Percentiles rank a stretch among this genome's conserved stretches.
Conservation (phyloP, 2,797 vertebrate species). For the Macropus fuliginosus region DNA sequence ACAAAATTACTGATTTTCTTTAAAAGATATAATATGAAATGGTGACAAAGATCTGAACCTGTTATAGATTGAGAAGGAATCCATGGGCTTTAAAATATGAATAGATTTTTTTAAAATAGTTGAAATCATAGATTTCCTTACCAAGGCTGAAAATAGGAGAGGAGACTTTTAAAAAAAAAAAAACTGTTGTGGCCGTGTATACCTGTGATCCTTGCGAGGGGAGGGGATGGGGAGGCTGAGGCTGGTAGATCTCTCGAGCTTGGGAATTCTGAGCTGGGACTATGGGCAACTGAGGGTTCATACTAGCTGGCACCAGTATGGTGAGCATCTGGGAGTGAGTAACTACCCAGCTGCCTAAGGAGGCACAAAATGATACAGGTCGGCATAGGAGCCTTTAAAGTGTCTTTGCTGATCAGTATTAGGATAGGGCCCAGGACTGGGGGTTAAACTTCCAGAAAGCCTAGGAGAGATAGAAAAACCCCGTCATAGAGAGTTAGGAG, state of each 20-base stretch:
- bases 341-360: not conserved
- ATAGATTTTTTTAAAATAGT: not conserved
- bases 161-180: not conserved
- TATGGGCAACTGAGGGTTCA: not conserved
- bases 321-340: not conserved
- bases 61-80: not conserved
- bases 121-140: not conserved
- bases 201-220: not conserved
- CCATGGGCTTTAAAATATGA: not conserved
- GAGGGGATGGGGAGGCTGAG: not conserved
- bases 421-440: not conserved
- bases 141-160: not conserved
- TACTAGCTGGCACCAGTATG: not conserved
- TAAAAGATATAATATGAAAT: not conserved
- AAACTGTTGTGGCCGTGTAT: rapidly evolving
- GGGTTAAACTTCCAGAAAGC: not conserved
- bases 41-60: not conserved
- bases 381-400: not conserved
- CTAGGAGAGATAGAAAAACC: not conserved
- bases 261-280: not conserved
- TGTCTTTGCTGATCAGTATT: not conserved
- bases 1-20: not conserved
- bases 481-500: not conserved
- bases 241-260: not conserved
- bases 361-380: not conserved